These are phyloP conservation scores for Hemibagrus wyckioides DNA, from an alignment of 2,113 vertebrate species.

Conservation along the genomic window DNA sequence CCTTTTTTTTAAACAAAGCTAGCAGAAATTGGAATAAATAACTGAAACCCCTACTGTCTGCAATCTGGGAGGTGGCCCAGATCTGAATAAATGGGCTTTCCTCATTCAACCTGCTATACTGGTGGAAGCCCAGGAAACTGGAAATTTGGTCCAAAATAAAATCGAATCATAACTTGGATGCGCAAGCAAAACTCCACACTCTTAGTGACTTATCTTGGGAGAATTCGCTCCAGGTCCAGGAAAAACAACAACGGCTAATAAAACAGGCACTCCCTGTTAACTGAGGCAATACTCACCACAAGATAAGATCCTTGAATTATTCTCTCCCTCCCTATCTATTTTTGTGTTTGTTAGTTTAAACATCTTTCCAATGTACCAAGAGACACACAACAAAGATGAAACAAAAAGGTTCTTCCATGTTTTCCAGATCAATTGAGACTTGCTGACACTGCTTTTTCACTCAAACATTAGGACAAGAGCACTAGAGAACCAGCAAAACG, in stretches of 20 bases:
- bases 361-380: background rate
- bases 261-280: background rate
- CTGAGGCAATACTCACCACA: background rate
- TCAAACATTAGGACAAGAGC: background rate
- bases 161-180: background rate
- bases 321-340: background rate
- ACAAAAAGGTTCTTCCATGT: background rate
- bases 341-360: background rate
- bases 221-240: slow-evolving; percentile 1
- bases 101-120: background rate
- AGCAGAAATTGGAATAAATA: background rate
- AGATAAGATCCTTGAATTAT: background rate
- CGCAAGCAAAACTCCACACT: background rate
- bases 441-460: background rate
- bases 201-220: slow-evolving; percentile 4
- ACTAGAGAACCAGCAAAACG: background rate
- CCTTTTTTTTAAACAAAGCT: background rate
- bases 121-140: slow-evolving; percentile 12
- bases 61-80: background rate
- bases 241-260: background rate
- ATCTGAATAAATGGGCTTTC: background rate
- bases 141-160: background rate
- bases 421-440: background rate
- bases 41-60: background rate
- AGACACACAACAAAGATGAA: background rate